Conservation (phyloP, 1,140 invertebrate species). For the Chrysoperla carnea region DNA sequence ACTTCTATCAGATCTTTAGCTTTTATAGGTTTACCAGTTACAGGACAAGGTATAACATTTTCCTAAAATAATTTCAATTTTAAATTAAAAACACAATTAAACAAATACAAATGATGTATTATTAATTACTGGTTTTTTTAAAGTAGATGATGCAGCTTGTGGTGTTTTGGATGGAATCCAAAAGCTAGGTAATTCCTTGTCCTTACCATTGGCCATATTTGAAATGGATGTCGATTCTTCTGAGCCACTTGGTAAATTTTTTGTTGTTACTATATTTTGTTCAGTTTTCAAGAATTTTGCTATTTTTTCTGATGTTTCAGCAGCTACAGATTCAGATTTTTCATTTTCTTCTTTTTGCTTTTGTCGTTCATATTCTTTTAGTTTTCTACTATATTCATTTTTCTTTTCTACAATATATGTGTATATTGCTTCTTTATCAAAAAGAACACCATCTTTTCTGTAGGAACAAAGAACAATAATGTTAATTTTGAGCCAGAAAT, state of each 20-base stretch:
- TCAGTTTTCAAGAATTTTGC: constrained; percentile 62
- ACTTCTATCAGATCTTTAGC: constrained; percentile 87
- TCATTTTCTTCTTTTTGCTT: constrained; percentile 52
- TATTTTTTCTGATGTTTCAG: constrained; percentile 50
- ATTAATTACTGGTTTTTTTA: constrained; percentile 61
- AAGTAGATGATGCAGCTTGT: constrained; percentile 45
- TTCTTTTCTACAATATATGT: constrained; percentile 95
- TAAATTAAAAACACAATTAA: neutral
- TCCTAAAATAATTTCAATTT: constrained; percentile 29
- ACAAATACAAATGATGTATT: neutral
- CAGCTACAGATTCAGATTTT: constrained; percentile 39
- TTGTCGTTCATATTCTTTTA: constrained; percentile 90
- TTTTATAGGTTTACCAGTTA: constrained; percentile 77
- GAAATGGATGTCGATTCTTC: constrained; percentile 38
- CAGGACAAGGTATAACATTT: constrained; percentile 81
- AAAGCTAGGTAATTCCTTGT: constrained; percentile 80
- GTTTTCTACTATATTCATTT: constrained; percentile 70
- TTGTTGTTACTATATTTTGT: constrained; percentile 44
- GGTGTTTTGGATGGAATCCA: constrained; percentile 95
- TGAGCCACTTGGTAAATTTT: constrained; percentile 25
- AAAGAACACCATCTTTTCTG: constrained; percentile 86
- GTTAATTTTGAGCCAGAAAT: no score
- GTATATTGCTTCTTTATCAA: constrained; percentile 93
- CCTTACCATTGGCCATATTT: constrained; percentile 48
- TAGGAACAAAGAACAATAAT: no score